Base-by-base conservation (phyloP, 1,140 invertebrate genomes). In the Oreohelix idahoensis region DNA sequence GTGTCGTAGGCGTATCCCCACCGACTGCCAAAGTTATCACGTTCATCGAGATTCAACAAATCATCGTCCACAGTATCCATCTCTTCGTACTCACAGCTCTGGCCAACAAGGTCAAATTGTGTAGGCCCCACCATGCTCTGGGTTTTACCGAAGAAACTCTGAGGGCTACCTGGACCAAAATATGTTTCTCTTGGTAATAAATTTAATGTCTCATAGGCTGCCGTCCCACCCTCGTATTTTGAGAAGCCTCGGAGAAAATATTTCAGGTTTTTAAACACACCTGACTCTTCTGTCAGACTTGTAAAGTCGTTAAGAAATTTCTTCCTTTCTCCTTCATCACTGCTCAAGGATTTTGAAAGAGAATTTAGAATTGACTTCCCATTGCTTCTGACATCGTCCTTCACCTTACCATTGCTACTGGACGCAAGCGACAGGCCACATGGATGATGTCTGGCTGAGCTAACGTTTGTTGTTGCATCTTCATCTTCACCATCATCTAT, bases 231-330 rank as follows among this genome's bases (percentile, higher is more conserved):
- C 0, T 39, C 78, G 35, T 63, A 0, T 79, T n/a, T 79, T 1
- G 51, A 66, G 29, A 79, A 79, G 8, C 78, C 38, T 17, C 78
- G 78, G 15, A 79, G 42, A 69, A 79, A 79, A n/a, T 79, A 79
- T 69, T 79, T 79, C 26, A 79, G 35, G 58, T 79, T 79, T 69
- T 69, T 63, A 51, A 79, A 79, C 53, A 79, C 58, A 23, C 78
- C 53, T 5, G 78, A 79, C 1, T 79, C 78, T 36, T 79, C 78
- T 39, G 78, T 69, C 11, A 79, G n/a, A 23, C 17, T 20, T 13
- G 32, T 69, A 1, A 79, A 69, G 38, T 79, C 78, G 29, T 69
- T 79, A 36, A 79, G 35, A n/a, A 79, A 23, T 5, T 45, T 36
- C 78, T 51, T 69, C 26, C 49, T 35, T 2, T 79, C 78, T n/a